These are phyloP conservation scores for Siniperca scherzeri DNA, from an alignment of 2,797 vertebrate species.

Conservation along the genomic window DNA sequence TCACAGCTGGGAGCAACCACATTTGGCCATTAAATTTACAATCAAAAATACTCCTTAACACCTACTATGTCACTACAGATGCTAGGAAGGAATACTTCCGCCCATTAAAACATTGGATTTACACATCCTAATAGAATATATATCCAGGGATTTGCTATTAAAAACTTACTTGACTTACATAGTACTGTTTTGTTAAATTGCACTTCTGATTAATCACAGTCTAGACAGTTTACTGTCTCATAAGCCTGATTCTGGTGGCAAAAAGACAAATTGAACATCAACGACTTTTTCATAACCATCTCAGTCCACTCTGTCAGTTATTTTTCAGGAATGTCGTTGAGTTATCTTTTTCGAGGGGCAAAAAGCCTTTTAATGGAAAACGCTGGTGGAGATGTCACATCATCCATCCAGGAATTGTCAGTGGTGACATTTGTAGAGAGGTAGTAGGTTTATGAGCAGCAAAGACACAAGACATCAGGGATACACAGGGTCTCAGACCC, in stretches of 20 bases:
- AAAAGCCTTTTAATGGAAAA: conserved; percentile 49
- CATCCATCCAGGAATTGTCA: conserved; percentile 47
- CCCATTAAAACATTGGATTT: not conserved
- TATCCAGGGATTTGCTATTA: not conserved
- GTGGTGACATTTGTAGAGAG: conserved; percentile 55
- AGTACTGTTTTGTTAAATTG: not conserved
- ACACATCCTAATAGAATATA: not conserved
- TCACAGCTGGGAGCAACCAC: conserved; percentile 23
- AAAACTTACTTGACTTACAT: conserved; percentile 2
- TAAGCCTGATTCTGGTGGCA: conserved; percentile 15
- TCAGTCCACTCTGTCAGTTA: conserved; percentile 29
- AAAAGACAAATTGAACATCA: conserved; percentile 32
- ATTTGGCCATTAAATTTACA: conserved; percentile 26
- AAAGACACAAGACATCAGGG: conserved; percentile 5
- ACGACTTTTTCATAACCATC: conserved; percentile 22
- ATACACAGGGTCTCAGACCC: conserved; percentile 20
- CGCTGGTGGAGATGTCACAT: conserved; percentile 33
- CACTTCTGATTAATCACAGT: conserved; percentile 11
- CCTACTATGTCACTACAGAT: not conserved
- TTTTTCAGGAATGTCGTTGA: conserved; percentile 41
- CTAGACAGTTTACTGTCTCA: not conserved
- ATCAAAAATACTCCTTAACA: conserved; percentile 9
- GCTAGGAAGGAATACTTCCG: not conserved
- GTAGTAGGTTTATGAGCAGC: conserved; percentile 20
- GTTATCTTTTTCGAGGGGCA: conserved; percentile 30